These are phyloP conservation scores for Drosophila dives DNA, from an alignment of 2,888 invertebrate genomes.

Conservation along the genomic window DNA sequence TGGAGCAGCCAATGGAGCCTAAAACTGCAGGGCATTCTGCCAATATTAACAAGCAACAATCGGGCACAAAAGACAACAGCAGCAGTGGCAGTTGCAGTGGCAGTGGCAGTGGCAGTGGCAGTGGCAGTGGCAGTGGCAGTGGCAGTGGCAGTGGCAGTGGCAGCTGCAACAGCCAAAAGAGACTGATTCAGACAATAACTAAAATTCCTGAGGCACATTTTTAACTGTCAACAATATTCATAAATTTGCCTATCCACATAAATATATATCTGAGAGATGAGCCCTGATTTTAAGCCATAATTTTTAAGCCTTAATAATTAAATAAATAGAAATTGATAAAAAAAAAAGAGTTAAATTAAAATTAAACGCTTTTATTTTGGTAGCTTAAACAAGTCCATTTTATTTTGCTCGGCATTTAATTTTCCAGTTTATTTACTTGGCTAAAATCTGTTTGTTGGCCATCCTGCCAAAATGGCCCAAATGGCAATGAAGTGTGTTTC, in stretches of 20 bases:
- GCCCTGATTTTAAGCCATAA: neutral
- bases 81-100: neutral
- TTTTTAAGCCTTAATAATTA: neutral
- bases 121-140: neutral
- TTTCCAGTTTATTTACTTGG: conserved; percentile 32
- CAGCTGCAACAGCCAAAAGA: neutral
- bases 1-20: conserved; percentile 33
- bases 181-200: neutral
- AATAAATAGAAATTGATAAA: neutral
- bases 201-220: neutral
- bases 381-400: neutral
- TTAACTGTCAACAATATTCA: neutral
- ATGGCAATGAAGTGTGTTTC: conserved; percentile 45
- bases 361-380: neutral
- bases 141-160: neutral
- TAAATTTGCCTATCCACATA: neutral
- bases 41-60: conserved; percentile 35
- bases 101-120: neutral
- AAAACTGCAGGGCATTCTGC: conserved; percentile 43
- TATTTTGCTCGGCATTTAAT: neutral
- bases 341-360: neutral
- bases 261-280: neutral
- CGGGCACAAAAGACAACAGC: conserved; percentile 1
- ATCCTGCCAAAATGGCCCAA: conserved; percentile 28
- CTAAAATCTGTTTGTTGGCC: conserved; percentile 28